Conservation (phyloP, 2,797 vertebrate genomes). For the Squalus acanthias region DNA sequence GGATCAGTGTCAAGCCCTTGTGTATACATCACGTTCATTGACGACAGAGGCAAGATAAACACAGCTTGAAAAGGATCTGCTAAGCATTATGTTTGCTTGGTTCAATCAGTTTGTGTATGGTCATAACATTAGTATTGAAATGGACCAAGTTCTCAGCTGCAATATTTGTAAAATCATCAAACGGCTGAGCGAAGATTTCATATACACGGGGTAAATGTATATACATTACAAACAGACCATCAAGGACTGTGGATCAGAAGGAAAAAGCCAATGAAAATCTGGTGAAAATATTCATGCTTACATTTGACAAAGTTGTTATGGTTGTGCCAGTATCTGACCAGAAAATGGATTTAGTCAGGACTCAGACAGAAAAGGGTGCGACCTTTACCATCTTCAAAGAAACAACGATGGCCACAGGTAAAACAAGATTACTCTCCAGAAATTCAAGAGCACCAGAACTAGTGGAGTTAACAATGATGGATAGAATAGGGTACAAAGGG, state of each 20-base stretch:
- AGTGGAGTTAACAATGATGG: neutral
- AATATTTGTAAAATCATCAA: neutral
- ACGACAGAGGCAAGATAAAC: slow-evolving; percentile 26
- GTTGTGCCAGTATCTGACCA: no score
- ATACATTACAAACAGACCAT: neutral
- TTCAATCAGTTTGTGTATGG: neutral
- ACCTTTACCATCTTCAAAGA: neutral
- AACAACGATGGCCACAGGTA: neutral
- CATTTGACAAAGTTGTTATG: neutral
- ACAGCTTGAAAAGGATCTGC: slow-evolving; percentile 8
- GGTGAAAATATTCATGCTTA: neutral
- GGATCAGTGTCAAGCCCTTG: neutral
- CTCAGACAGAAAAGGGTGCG: neutral
- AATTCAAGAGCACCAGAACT: neutral
- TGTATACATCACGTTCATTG: slow-evolving; percentile 11
- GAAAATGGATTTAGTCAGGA: neutral
- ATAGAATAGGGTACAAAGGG: neutral
- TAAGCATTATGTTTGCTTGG: neutral
- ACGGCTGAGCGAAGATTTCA: neutral
- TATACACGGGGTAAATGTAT: neutral
- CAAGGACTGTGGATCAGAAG: neutral
- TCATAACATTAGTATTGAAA: neutral
- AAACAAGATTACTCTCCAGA: neutral
- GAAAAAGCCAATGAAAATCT: neutral
- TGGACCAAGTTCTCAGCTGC: neutral